Evolutionary conservation across 2,888 invertebrate genomes (phyloP), one percentile per base, ranked within the genome.

Genomic region (Mimas tiliae): DNA sequence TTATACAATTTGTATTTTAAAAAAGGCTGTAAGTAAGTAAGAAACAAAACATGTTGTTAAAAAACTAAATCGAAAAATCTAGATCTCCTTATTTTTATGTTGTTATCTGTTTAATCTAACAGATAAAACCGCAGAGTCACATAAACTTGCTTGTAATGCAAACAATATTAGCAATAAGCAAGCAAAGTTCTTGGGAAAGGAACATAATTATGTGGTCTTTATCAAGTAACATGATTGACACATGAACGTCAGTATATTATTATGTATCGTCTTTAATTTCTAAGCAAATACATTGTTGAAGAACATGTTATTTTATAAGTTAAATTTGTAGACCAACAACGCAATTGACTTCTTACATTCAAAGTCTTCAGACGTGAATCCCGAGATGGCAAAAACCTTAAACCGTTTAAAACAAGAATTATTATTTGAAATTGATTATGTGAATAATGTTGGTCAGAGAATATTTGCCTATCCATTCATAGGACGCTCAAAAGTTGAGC

Each of bases 391-490:
- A 33, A 65, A 79, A 78, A 63, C 72, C 6, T 76, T 74, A 47
- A 45, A 66, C 21, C 58, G 42, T 65, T 67, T 85, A 16, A 82
- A 81, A 71, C 68, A 73, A 9, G 73, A 79, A 16, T 82, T 88
- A 65, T 63, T 84, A 52, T 50, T 33, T 9, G 87, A 86, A 78
- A 73, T 90, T 63, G 73, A 84, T 67, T 88, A 77, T 51, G 70
- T 91, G 14, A 71, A 75, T 42, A 75, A 73, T 21, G 72, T 88
- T 7, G 85, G 86, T 1, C 68, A 73, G 6, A 85, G 83, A 73
- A 71, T 87, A 53, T 91, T 85, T 63, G 72, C 89, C 1, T 87
- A 74, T 67, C 91, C 91, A 12, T 90, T 89, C 63, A 74, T 75
- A 21, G 82, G 77, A 1, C 80, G 79, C 67, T 77, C 81, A 0